Evolutionary conservation across 1,140 invertebrate genomes (phyloP).

Genomic region (Penaeus japonicus): DNA sequence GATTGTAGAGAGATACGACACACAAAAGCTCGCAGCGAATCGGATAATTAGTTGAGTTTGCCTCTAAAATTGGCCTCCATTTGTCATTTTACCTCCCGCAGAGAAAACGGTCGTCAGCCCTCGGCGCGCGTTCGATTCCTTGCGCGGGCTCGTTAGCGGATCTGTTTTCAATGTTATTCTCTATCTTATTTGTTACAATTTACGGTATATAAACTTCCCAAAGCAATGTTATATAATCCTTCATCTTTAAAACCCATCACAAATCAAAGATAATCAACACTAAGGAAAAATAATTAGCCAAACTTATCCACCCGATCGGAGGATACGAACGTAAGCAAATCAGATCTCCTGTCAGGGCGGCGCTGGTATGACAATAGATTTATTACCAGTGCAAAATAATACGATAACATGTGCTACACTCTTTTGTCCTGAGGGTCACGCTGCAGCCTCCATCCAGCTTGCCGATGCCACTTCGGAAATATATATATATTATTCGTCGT

Average conservation of each 20-base stretch:
- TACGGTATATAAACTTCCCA: too few relatives aligned
- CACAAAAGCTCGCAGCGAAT: not conserved
- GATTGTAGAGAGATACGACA: not conserved
- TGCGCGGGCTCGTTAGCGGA: not conserved
- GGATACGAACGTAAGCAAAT: not conserved
- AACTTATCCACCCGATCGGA: not conserved
- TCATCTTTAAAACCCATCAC: too few relatives aligned
- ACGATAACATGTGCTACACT: conserved; percentile 39
- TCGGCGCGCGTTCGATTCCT: not conserved
- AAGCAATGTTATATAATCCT: too few relatives aligned
- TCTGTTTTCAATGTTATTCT: too few relatives aligned
- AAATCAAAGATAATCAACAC: too few relatives aligned
- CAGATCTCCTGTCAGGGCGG: conserved; percentile 20
- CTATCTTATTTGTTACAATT: too few relatives aligned
- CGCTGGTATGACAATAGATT: conserved; percentile 13
- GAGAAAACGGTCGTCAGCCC: conserved; percentile 40
- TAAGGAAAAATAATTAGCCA: not conserved
- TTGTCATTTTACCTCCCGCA: conserved; percentile 46
- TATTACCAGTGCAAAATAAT: conserved; percentile 50
- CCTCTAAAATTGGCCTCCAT: conserved; percentile 46
- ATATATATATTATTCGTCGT: too few relatives aligned
- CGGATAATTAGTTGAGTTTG: conserved; percentile 43
- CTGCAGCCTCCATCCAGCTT: not conserved
- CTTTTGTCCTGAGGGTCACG: not conserved
- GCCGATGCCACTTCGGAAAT: too few relatives aligned